A percentile compares a stretch with the other conserved stretches of the same genome.
Conservation (phyloP, 1,140 invertebrate genomes). For the Halotydeus destructor region DNA sequence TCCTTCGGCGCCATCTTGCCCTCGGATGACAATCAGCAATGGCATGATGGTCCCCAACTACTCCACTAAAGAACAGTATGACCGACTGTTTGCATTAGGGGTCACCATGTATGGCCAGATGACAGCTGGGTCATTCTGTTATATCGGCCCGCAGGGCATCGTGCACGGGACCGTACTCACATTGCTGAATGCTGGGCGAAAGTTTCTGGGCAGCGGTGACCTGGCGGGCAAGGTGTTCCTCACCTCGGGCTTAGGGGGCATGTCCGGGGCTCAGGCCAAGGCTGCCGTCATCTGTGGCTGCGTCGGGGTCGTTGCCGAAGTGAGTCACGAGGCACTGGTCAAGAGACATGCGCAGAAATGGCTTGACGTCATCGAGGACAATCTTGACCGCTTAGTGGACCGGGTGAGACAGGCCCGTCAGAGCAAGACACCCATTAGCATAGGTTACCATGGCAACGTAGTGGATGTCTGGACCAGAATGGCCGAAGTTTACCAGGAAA, state of each 20-base stretch:
- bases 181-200: slow-evolving; percentile 39
- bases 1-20: slow-evolving; percentile 29
- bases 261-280: slow-evolving; percentile 46
- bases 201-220: slow-evolving; percentile 31
- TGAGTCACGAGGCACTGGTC: slow-evolving; percentile 33
- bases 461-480: slow-evolving; percentile 40
- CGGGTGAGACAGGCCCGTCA: slow-evolving; percentile 25
- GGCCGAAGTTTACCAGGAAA: slow-evolving; percentile 30
- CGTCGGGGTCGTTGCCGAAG: slow-evolving; percentile 43
- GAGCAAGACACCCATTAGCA: slow-evolving; percentile 28
- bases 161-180: slow-evolving; percentile 48
- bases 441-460: slow-evolving; percentile 40
- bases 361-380: slow-evolving; percentile 31
- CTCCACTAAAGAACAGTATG: slow-evolving; percentile 30
- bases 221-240: slow-evolving; percentile 39
- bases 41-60: slow-evolving; percentile 49
- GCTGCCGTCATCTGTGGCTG: slow-evolving; percentile 41
- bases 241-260: slow-evolving; percentile 41
- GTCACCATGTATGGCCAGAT: slow-evolving; percentile 38
- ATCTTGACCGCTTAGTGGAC: slow-evolving; percentile 31
- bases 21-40: slow-evolving; percentile 43
- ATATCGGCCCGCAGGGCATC: slow-evolving; percentile 48
- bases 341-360: slow-evolving; percentile 41
- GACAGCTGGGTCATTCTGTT: slow-evolving; percentile 43
- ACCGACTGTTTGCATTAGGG: slow-evolving; percentile 38